Base-by-base conservation (phyloP, 2,797 vertebrate genomes). In the Chrysocyon brachyurus region DNA sequence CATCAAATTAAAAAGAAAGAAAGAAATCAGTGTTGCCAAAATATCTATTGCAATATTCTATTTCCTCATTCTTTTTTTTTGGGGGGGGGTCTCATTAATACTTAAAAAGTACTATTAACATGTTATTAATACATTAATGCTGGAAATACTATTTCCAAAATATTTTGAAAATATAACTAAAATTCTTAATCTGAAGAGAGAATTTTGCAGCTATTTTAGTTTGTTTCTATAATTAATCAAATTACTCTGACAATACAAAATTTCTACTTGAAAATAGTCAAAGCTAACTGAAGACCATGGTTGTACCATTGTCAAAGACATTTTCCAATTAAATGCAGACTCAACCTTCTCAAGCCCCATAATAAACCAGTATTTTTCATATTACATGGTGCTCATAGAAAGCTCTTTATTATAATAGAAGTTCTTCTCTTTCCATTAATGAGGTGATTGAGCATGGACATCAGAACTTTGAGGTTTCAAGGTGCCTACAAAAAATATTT, bases 151-250 rank as follows among this genome's bases (percentile, higher is more conserved):
- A 61, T 49, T 75, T 82, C 7, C 61, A 24, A 31, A 83, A 33
- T 56, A 66, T 79, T 94, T 93, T 78, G 63, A 83, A 91, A 94
- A 81, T 21, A 31, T 40, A 78, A 56, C 73, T 88, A 52, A 89
- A 95, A 87, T 83, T 79, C 56, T 70, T 82, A 6, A 26, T 31
- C 73, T 72, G n/a, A 94, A 89, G 86, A 87, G 56, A 70, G 33
- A 82, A 4, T 16, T 64, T 85, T 46, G 31, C 8, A 61, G 12
- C 7, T 94, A 52, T 70, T 63, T 93, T 49, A 61, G 36, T 54
- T 21, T n/a, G 36, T 87, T 72, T 5, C 54, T 61, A 12, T 77
- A 66, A 63, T 70, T 56, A 31, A 46, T 68, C n/a, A 68, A 92
- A 40, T 81, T n/a, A 5, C 33, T 63, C 28, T 84, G 56, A 70